Conservation (phyloP, 2,797 vertebrate genomes). For the Muscicapa comitata region DNA sequence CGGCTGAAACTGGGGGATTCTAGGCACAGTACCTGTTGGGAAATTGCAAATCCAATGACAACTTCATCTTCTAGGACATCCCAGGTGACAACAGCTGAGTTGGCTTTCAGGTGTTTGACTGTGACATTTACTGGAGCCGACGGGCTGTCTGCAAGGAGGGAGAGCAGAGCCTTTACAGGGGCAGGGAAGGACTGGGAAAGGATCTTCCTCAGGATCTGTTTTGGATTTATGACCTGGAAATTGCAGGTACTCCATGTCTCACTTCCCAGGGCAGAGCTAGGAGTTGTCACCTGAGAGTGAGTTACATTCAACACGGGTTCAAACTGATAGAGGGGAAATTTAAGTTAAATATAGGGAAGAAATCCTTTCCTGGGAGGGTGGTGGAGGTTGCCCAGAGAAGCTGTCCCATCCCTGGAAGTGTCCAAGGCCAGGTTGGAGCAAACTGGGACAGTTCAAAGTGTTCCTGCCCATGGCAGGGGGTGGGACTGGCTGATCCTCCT, state of each 20-base stretch:
- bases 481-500: no score
- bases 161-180: conserved; percentile 25
- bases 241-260: neutral
- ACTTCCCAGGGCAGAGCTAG: fast-evolving
- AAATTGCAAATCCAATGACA: conserved; percentile 94
- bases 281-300: neutral
- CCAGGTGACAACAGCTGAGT: conserved; percentile 93
- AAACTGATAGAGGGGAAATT: neutral
- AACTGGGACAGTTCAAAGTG: neutral
- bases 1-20: neutral
- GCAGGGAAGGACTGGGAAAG: neutral
- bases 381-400: neutral
- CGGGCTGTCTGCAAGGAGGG: conserved; percentile 82
- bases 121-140: conserved; percentile 95
- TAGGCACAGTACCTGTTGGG: conserved; percentile 86
- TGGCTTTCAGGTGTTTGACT: conserved; percentile 90
- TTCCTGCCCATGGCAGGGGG: neutral
- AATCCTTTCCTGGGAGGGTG: neutral
- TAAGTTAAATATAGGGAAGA: neutral
- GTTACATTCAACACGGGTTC: fast-evolving
- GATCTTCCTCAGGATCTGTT: neutral
- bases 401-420: neutral
- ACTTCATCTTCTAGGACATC: conserved; percentile 93
- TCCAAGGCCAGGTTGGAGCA: neutral
- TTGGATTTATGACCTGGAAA: neutral